Evolutionary conservation across 2,888 invertebrate genomes (phyloP).

Genomic region (Troides aeacus): DNA sequence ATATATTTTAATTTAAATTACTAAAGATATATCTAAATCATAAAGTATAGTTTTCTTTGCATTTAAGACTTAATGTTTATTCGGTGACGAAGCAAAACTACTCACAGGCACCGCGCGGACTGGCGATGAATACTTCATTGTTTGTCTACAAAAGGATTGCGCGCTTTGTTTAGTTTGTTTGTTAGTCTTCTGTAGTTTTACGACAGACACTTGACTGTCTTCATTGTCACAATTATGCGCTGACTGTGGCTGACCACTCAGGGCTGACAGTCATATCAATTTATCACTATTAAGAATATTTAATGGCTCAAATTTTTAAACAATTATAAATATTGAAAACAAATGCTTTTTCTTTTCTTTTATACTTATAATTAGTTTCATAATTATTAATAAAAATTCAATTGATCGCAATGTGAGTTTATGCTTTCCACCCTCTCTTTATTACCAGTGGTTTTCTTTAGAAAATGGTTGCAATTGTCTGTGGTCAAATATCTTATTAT

Average conservation of each 20-base stretch:
- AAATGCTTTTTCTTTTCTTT: not conserved
- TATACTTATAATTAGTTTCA: not conserved
- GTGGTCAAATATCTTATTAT: not conserved
- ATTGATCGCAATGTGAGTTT: too few relatives aligned
- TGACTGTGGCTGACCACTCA: slow-evolving; percentile 44
- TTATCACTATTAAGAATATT: not conserved
- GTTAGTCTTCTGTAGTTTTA: slow-evolving; percentile 60
- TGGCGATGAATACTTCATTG: slow-evolving; percentile 65
- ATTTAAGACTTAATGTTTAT: slow-evolving; percentile 22
- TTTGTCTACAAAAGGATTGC: slow-evolving; percentile 65
- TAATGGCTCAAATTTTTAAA: not conserved
- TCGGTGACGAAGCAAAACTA: slow-evolving; percentile 27
- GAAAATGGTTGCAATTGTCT: not conserved
- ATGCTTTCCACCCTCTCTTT: too few relatives aligned
- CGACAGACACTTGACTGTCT: slow-evolving; percentile 70
- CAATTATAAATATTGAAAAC: not conserved
- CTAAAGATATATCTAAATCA: not conserved
- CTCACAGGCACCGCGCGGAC: slow-evolving; percentile 43
- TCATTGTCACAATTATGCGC: slow-evolving; percentile 66
- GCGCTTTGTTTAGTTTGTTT: slow-evolving; percentile 55
- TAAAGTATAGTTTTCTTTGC: not conserved
- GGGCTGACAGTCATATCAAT: slow-evolving; percentile 15
- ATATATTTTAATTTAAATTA: too few relatives aligned
- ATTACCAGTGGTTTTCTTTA: not conserved
- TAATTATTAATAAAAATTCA: not conserved